A percentile compares a stretch with the other conserved stretches of the same genome.
Conservation (phyloP, 2,113 vertebrate genomes). For the Lutjanus erythropterus region DNA sequence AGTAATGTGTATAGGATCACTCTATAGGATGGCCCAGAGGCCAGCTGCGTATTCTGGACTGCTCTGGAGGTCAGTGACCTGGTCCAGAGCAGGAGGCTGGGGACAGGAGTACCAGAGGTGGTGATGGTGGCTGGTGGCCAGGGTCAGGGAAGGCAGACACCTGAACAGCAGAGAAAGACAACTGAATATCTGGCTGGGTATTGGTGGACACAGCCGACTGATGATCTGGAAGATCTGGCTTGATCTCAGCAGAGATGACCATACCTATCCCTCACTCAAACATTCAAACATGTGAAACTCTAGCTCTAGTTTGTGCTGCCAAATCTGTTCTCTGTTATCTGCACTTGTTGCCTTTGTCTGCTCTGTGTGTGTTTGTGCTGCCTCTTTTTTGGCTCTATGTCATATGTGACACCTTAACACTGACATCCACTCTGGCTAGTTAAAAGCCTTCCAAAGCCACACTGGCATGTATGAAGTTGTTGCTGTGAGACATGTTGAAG, state of each 20-base stretch:
- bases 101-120: no score
- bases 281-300: not conserved
- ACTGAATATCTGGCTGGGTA: not conserved
- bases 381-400: not conserved
- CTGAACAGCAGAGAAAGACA: not conserved
- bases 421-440: not conserved
- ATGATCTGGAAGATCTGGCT: no score
- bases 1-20: no score
- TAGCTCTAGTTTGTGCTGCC: not conserved
- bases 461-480: not conserved
- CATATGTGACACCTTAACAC: not conserved
- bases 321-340: not conserved
- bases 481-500: conserved; percentile 2
- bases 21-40: no score
- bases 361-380: not conserved
- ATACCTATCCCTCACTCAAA: no score
- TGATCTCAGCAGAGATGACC: no score
- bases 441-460: not conserved
- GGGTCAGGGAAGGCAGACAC: no score
- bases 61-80: no score
- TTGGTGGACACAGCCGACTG: no score
- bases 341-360: not conserved
- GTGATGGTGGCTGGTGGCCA: no score
- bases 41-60: no score
- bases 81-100: no score